Evolutionary conservation across 2,113 vertebrate species (phyloP).

Genomic region (Semicossyphus pulcher): DNA sequence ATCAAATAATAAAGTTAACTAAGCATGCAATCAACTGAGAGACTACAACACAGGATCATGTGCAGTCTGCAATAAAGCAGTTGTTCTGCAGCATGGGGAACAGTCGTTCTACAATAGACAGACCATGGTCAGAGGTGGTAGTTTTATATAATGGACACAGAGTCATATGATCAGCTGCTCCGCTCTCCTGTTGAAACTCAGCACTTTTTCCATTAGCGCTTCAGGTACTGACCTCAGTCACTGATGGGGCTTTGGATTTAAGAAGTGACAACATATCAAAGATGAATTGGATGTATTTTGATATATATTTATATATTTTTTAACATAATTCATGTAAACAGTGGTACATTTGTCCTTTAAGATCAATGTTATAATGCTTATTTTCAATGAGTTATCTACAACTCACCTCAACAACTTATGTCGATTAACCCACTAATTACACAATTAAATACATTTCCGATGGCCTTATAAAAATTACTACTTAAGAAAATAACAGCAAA

Average conservation of each 20-base stretch:
- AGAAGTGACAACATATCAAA: slow-evolving; percentile 1
- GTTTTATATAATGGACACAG: background rate
- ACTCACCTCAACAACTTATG: background rate
- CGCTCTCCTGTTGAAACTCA: background rate
- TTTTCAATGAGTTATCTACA: background rate
- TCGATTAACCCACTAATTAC: slow-evolving; percentile 10
- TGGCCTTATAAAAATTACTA: slow-evolving; percentile 9
- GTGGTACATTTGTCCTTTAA: slow-evolving; percentile 5
- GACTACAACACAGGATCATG: background rate
- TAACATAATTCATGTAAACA: slow-evolving; percentile 33
- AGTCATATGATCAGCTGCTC: background rate
- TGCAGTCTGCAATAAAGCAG: background rate
- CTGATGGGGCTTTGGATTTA: slow-evolving; percentile 2
- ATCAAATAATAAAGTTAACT: slow-evolving; percentile 3
- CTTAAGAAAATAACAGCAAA: slow-evolving; percentile 14
- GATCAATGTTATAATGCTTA: background rate
- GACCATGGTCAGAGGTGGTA: background rate
- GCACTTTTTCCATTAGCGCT: too few species aligned
- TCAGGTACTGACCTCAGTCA: background rate
- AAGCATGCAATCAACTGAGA: slow-evolving; percentile 20
- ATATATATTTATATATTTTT: background rate
- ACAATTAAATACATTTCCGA: slow-evolving; percentile 20
- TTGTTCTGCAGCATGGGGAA: slow-evolving; percentile 11
- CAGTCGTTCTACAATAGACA: slow-evolving; percentile 12
- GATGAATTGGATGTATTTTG: background rate